Conservation (phyloP, 2,797 vertebrate species). For the Spinus pinus region DNA sequence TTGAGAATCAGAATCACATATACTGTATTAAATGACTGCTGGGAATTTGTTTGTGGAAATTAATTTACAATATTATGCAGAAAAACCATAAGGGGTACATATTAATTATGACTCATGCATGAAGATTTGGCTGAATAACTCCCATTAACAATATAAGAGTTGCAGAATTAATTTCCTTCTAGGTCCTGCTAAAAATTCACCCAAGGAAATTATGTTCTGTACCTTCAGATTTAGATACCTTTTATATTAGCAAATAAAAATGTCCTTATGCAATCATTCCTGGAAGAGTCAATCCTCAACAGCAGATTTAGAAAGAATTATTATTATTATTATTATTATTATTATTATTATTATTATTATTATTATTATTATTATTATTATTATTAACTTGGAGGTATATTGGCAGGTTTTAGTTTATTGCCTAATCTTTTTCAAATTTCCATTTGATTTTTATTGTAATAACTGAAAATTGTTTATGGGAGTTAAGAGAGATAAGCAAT, state of each 20-base stretch:
- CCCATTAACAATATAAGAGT: constrained; percentile 15
- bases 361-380: neutral
- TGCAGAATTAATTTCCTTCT: constrained; percentile 31
- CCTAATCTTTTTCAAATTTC: neutral
- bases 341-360: too few species aligned
- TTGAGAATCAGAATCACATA: neutral
- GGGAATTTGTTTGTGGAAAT: constrained; percentile 35
- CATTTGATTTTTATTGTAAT: neutral
- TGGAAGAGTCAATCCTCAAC: neutral
- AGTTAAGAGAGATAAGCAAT: neutral
- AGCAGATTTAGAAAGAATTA: neutral
- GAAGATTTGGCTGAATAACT: constrained; percentile 33
- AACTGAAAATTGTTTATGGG: neutral
- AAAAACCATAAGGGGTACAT: neutral
- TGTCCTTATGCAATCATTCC: neutral
- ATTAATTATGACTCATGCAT: neutral
- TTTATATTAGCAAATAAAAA: neutral
- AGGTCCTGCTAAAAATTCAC: neutral
- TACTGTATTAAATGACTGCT: constrained; percentile 2
- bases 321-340: neutral
- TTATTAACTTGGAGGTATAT: neutral
- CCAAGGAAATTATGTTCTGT: neutral
- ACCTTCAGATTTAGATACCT: neutral
- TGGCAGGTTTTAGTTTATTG: neutral
- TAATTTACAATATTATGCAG: constrained; percentile 31